phyloP scores from a whole-genome alignment of 2,797 vertebrate species.

The Etheostoma nigrum region DNA sequence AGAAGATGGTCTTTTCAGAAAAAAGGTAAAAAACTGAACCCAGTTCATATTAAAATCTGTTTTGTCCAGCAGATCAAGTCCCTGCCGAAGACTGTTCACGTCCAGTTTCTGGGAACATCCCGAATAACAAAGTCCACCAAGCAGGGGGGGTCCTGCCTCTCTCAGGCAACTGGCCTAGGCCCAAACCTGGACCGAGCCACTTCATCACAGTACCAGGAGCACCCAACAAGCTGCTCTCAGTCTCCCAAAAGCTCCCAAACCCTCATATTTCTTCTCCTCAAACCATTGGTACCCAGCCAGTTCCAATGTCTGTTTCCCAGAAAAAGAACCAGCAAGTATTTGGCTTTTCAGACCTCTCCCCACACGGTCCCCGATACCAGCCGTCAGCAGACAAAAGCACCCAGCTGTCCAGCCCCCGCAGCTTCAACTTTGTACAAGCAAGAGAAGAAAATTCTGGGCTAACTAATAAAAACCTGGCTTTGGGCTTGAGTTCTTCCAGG shows the following conservation, averaged over 20 bases:
- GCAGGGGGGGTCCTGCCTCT: too few relatives aligned
- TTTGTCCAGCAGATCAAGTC: too few relatives aligned
- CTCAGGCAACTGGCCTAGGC: background rate
- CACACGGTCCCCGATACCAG: background rate
- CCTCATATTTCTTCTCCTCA: slow-evolving; percentile 5
- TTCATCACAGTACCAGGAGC: slow-evolving; percentile 15
- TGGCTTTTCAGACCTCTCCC: too few relatives aligned
- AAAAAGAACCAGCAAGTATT: background rate
- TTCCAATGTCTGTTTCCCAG: background rate
- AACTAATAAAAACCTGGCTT: background rate
- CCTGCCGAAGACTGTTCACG: too few relatives aligned
- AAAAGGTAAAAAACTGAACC: too few relatives aligned
- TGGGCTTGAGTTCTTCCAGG: too few relatives aligned
- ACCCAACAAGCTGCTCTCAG: background rate
- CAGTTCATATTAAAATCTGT: too few relatives aligned
- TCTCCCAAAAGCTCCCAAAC: background rate
- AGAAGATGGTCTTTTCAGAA: too few relatives aligned
- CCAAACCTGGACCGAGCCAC: slow-evolving; percentile 11
- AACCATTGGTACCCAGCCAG: background rate
- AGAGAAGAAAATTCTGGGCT: background rate
- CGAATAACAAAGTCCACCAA: too few relatives aligned
- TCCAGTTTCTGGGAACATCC: too few relatives aligned
- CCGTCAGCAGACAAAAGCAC: background rate
- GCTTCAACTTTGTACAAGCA: background rate
- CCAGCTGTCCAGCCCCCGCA: background rate